Evolutionary conservation across 64 coral and sea anemone species (phyloP), one percentile per base, ranked within the genome.

Genomic region (Dendrophyllia cribrosa): DNA sequence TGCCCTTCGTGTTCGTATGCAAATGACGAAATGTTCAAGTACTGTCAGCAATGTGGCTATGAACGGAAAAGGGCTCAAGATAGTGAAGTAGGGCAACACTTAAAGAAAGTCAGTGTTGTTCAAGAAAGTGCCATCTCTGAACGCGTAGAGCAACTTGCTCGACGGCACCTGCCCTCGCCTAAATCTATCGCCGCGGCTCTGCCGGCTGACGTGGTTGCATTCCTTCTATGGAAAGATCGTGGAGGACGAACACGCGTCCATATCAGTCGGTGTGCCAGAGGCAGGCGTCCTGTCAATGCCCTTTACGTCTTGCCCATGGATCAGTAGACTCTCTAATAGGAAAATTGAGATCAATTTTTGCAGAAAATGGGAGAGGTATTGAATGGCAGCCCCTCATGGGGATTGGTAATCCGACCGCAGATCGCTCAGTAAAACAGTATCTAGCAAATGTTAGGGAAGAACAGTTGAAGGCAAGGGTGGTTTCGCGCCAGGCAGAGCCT

Each of bases 191-290:
- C 1, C 12, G 55, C 89, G 26, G 77, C 89, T 19, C 43, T 83
- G 7, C 89, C 89, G 6, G 11, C 21, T 3, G 83, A 93, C 63
- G 45, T 93, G 43, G 21, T 93, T 20, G 58, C 22, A 21, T 93
- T 87, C 52, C 56, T 87, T 15, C 24, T 93, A 6, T 93, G 91
- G 83, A 93, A 93, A 59, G 81, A 93, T 78, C 14, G 21, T 25
- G 26, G 20, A 47, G 91, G 70, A 25, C 87, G 70, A 62, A 93
- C 91, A 20, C n/a, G 1, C 5, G 60, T 93, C 16, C 91, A 88
- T 34, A 58, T 75, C 25, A 51, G 7, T 17, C 53, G 19, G 60
- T 24, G 15, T 85, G 70, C 62, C 71, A n/a, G 46, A 6, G 50
- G 16, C 60, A 25, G 9, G 51, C 24, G 15, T 17, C 25, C 58